Conservation (phyloP, 2,113 vertebrate genomes). For the Delphinapterus leucas region DNA sequence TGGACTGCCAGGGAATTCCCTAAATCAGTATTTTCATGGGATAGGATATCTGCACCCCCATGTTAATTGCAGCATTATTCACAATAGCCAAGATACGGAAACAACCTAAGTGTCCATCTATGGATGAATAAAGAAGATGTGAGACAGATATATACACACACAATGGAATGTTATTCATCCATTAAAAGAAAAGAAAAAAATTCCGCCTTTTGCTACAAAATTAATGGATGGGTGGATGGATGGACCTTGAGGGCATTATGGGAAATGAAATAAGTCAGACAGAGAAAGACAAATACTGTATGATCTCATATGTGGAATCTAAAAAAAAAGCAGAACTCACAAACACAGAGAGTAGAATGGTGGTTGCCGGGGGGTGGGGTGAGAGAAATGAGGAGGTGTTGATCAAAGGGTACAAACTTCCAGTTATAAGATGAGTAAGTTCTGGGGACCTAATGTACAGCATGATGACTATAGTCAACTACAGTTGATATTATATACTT, state of each 20-base stretch:
- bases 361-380: not conserved
- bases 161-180: not conserved
- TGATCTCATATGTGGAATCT: not conserved
- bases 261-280: not conserved
- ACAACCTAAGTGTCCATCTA: not conserved
- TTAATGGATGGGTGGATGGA: not conserved
- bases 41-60: not conserved
- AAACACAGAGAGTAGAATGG: not conserved
- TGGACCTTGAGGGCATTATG: not conserved
- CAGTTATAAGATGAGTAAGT: not conserved
- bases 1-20: not conserved
- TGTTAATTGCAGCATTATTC: not conserved
- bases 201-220: not conserved
- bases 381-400: not conserved
- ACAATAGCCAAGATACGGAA: not conserved
- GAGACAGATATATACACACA: not conserved
- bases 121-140: not conserved
- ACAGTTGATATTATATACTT: not conserved
- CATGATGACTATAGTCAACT: not conserved
- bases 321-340: not conserved
- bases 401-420: not conserved
- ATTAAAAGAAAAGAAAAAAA: not conserved
- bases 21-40: not conserved
- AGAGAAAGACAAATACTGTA: not conserved
- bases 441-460: not conserved